Evolutionary conservation across 2,113 vertebrate genomes (phyloP).

Genomic region (Tychaedon coryphoeus): DNA sequence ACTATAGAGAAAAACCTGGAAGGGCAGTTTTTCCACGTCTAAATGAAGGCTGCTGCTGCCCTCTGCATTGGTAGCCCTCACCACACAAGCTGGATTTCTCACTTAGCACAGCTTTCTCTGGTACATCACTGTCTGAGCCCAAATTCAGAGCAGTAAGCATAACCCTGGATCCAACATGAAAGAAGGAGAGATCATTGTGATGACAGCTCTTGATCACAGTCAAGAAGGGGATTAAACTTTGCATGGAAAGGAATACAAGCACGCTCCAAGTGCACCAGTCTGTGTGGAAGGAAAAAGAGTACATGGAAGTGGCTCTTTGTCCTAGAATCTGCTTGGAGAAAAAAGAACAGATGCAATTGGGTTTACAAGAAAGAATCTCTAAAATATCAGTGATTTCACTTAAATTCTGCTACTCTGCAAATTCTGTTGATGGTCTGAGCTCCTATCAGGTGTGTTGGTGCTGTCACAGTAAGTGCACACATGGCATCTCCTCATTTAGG

Average conservation of each 20-base stretch:
- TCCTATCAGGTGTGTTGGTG: background rate
- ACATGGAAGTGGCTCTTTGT: background rate
- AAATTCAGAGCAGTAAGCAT: background rate
- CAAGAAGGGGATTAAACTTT: background rate
- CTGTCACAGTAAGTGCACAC: background rate
- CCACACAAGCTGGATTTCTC: background rate
- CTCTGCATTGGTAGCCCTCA: background rate
- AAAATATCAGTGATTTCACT: background rate
- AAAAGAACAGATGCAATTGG: background rate
- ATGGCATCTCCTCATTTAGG: background rate
- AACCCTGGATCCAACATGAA: background rate
- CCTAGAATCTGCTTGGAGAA: background rate
- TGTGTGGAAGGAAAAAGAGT: background rate
- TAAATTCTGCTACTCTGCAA: background rate
- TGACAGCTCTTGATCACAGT: background rate
- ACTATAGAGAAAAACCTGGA: background rate
- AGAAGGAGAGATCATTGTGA: background rate
- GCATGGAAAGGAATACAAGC: background rate
- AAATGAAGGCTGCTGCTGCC: background rate
- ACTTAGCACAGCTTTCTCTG: background rate
- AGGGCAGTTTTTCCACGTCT: background rate
- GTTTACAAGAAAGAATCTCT: background rate
- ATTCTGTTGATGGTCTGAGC: background rate
- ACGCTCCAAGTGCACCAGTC: background rate
- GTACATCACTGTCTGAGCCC: background rate